Evolutionary conservation across 92 coral and sea anemone species (phyloP), one percentile per base, ranked within the genome.

Genomic region (Epizoanthus rinbou): DNA sequence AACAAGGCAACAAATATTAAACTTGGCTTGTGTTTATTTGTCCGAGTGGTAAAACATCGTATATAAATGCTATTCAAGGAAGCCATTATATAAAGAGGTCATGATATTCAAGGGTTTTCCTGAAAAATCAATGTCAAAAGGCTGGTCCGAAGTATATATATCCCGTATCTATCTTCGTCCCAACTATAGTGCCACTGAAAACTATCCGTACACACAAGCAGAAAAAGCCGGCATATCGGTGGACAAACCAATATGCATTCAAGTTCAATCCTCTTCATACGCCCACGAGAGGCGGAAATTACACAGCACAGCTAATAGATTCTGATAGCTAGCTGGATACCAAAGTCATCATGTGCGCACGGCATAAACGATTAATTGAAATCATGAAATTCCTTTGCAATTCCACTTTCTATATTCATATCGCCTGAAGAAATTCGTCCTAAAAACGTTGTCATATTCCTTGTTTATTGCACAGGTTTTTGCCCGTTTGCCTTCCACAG

Each of bases 221-320:
- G 56, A 59, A 39, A 75, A 7, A 33, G 58, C 71, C 82, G 82
- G 82, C 58, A 62, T 41, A 21, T 50, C 54, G 41, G 57, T 14
- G 64, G 69, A 78, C 57, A 78, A 78, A 78, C 82, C 82, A 54
- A 78, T 78, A 78, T 50, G 9, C 14, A 6, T 50, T 78, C 71
- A 21, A 21, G 10, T 18, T 18, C 69, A 76, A 33, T 13, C 57
- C 57, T 41, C 35, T 60, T 60, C 14, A 37, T 35, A 78, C 82
- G 71, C 82, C 82, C 82, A 78, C 82, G 71, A 43, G 31, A 39
- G 82, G 58, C 82, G 82, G 82, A 78, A 78, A 78, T 43, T 43
- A 23, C 58, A 37, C 71, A 78, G 82, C 71, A 62, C 66, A 31
- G 82, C 58, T 60, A 78, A 78, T 78, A 78, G 82, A 78, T 78